phyloP scores from a whole-genome alignment of 2,888 invertebrate genomes.

The Dasypogon diadema region DNA sequence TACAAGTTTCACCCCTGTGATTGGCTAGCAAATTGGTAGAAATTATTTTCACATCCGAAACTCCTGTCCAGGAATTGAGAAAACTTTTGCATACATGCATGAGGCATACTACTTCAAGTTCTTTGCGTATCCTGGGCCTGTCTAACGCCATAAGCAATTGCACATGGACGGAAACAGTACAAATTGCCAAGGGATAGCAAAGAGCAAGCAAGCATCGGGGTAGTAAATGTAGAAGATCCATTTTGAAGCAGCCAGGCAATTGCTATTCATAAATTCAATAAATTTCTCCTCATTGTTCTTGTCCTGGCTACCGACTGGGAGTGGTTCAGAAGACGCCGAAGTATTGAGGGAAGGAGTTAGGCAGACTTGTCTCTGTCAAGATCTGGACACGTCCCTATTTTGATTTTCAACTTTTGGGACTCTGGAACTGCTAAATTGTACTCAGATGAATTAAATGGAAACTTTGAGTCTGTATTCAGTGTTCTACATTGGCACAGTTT shows the following conservation, averaged over 20 bases:
- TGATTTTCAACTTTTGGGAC: slow-evolving; percentile 46
- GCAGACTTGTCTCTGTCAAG: not conserved
- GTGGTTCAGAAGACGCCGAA: slow-evolving; percentile 13
- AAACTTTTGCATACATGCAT: slow-evolving; percentile 40
- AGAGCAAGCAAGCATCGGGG: not conserved
- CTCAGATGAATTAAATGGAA: slow-evolving; percentile 49
- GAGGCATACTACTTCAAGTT: not conserved
- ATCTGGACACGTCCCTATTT: slow-evolving; percentile 33
- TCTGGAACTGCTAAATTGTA: slow-evolving; percentile 29
- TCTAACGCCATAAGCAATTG: slow-evolving; percentile 22
- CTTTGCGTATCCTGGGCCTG: not conserved
- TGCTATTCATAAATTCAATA: slow-evolving; percentile 51
- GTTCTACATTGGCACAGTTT: too few relatives aligned
- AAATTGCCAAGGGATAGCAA: slow-evolving; percentile 23
- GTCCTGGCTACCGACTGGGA: slow-evolving; percentile 17
- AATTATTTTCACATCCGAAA: slow-evolving; percentile 45
- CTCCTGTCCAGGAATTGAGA: slow-evolving; percentile 38
- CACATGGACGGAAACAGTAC: slow-evolving; percentile 20
- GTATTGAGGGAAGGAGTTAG: not conserved
- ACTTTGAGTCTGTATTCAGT: slow-evolving; percentile 39
- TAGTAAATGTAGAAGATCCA: slow-evolving; percentile 12
- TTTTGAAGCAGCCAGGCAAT: slow-evolving; percentile 17
- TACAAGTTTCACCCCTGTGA: slow-evolving; percentile 22
- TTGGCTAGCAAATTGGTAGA: slow-evolving; percentile 46
- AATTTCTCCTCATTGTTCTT: slow-evolving; percentile 46